phyloP scores from a whole-genome alignment of 2,113 vertebrate species.

The Cercocebus atys region DNA sequence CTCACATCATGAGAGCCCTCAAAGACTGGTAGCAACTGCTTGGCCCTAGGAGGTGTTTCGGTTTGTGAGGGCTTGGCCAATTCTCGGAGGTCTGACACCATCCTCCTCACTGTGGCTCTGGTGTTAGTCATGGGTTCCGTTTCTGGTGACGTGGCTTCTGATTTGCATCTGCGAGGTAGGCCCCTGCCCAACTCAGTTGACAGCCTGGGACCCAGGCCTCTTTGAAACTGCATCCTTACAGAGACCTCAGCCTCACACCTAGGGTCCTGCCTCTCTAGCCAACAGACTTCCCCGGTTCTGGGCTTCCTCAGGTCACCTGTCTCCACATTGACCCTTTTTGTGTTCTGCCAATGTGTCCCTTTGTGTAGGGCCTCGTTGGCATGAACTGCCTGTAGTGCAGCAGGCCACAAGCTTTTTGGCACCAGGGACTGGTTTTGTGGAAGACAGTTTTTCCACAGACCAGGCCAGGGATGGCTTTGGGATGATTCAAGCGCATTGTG shows the following conservation, averaged over 20 bases:
- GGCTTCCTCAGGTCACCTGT: background rate
- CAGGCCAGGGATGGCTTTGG: too few species aligned
- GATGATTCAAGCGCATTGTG: too few species aligned
- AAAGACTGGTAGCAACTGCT: background rate
- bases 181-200: too few species aligned
- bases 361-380: fast-evolving
- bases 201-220: background rate
- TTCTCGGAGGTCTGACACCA: background rate
- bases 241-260: too few species aligned
- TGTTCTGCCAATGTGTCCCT: fast-evolving
- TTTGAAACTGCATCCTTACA: background rate
- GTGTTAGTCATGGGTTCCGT: background rate
- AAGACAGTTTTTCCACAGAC: too few species aligned
- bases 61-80: background rate
- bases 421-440: too few species aligned
- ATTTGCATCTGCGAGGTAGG: too few species aligned
- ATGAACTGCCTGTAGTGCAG: fast-evolving
- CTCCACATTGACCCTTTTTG: fast-evolving
- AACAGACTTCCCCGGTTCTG: fast-evolving
- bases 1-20: background rate
- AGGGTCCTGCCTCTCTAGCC: background rate
- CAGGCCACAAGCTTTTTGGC: too few species aligned
- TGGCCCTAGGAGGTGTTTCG: background rate
- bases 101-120: background rate
- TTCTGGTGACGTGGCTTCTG: background rate